phyloP scores from a whole-genome alignment of 2,888 invertebrate genomes.

The Aromia moschata region DNA sequence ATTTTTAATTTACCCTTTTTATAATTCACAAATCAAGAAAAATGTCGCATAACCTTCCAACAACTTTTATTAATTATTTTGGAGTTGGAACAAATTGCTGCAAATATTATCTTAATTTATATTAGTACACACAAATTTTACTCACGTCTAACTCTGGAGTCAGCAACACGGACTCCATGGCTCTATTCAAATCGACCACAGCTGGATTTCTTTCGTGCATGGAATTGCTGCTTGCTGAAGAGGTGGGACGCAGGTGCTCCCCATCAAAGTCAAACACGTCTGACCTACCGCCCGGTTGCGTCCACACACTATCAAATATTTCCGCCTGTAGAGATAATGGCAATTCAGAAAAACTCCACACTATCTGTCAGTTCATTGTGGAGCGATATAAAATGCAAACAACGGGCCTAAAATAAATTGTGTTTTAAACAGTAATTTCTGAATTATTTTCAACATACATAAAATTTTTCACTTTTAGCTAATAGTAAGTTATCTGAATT shows the following conservation, averaged over 20 bases:
- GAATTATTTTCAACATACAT: too few species aligned
- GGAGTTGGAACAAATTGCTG: too few species aligned
- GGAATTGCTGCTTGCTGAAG: constrained; percentile 17
- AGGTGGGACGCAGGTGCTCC: constrained; percentile 19
- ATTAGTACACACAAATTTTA: constrained; percentile 3
- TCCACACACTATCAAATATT: constrained; percentile 64
- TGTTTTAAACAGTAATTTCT: too few species aligned
- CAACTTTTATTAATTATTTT: too few species aligned
- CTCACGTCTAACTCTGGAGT: constrained; percentile 23
- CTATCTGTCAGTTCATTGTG: constrained; percentile 66
- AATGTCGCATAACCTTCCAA: too few species aligned
- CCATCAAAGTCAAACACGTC: constrained; percentile 16
- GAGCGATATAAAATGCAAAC: constrained; percentile 66
- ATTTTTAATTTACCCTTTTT: too few species aligned
- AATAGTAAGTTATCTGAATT: too few species aligned
- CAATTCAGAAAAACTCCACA: constrained; percentile 67
- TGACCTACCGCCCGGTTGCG: constrained; percentile 40
- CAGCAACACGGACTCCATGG: constrained; percentile 27
- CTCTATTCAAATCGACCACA: constrained; percentile 13
- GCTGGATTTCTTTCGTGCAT: constrained; percentile 16
- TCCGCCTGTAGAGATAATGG: constrained; percentile 69
- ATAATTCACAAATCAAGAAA: too few species aligned
- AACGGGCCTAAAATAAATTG: constrained; percentile 65
- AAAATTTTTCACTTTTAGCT: too few species aligned
- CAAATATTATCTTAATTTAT: not conserved